Conservation (phyloP, 2,113 vertebrate species). For the Thamnaconus septentrionalis region DNA sequence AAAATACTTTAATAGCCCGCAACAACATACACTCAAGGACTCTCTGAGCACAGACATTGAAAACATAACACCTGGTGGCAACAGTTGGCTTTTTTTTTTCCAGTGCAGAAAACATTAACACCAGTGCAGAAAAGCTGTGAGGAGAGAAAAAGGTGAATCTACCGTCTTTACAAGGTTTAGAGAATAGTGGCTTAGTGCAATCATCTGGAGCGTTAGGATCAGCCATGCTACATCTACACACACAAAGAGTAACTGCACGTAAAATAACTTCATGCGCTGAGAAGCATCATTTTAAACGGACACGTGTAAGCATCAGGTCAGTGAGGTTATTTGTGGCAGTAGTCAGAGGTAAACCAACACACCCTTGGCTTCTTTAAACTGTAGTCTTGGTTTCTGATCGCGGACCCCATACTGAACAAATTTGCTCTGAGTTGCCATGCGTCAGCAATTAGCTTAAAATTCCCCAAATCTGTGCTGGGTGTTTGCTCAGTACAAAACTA, state of each 20-base stretch:
- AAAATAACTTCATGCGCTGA: constrained; percentile 30
- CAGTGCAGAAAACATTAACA: too few relatives aligned
- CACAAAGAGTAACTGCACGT: constrained; percentile 27
- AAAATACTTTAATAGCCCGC: constrained; percentile 58
- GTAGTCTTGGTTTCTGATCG: constrained; percentile 35
- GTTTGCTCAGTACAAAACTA: constrained; percentile 66
- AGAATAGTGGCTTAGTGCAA: constrained; percentile 57
- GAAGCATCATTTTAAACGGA: constrained; percentile 23
- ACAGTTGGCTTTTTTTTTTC: constrained; percentile 17
- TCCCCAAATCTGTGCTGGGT: constrained; percentile 36
- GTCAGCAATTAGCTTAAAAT: constrained; percentile 29
- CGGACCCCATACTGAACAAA: constrained; percentile 43
- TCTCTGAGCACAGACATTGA: constrained; percentile 38
- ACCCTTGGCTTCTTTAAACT: constrained; percentile 33
- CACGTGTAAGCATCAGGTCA: constrained; percentile 15
- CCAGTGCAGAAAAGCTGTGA: constrained; percentile 22
- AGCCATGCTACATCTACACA: constrained; percentile 52
- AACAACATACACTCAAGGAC: constrained; percentile 41
- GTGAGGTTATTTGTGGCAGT: constrained; percentile 55
- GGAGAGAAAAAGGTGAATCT: background rate
- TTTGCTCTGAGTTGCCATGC: constrained; percentile 22
- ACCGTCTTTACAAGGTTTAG: constrained; percentile 36
- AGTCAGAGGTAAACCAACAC: constrained; percentile 45
- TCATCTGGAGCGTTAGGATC: constrained; percentile 29
- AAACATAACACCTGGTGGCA: constrained; percentile 18